Evolutionary conservation across 2,888 invertebrate genomes (phyloP), one percentile per base, ranked within the genome.

Genomic region (Pheosia tremula): DNA sequence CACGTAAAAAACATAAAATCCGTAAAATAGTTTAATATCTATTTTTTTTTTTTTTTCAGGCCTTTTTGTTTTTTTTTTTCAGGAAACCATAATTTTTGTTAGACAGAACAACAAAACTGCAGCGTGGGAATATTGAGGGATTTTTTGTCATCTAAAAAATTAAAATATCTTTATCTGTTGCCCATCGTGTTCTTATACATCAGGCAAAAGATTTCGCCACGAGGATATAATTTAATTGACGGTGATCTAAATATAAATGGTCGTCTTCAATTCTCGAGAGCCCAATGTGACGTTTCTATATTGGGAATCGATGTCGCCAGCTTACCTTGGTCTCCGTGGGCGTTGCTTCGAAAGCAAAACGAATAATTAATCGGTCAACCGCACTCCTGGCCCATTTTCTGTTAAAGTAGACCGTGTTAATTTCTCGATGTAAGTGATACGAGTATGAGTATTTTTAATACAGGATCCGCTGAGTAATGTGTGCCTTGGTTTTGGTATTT

Each of bases 301-400:
- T 86, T 80, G 82, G 79, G 78, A 87, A 89, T 90, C 89, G 89
- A 91, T 88, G 84, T 76, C 79, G 79, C 69, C 82, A 77, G 82
- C 84, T 83, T 85, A 84, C 80, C 82, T 79, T 68, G 76, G 80
- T 82, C 82, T 81, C 84, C 78, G 69, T 68, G 69, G 79, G 79
- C 78, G 82, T 74, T 67, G 79, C 72, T 81, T 79, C 75, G 78
- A 80, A 78, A 77, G 79, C 80, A 82, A 50, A 85, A 88, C 86
- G 88, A 91, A 91, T 92, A 91, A 92, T 93, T 92, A 90, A 92
- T 89, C 88, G 89, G 85, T 88, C 87, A 87, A 87, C 83, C 83
- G 78, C 72, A 81, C 76, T 79, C 79, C 77, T 79, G 87, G 67
- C 79, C 90, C 66, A 86, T 81, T 88, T 89, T 83, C 78, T 68